Evolutionary conservation across 2,888 invertebrate species (phyloP).

Genomic region (Saturnia pavonia): DNA sequence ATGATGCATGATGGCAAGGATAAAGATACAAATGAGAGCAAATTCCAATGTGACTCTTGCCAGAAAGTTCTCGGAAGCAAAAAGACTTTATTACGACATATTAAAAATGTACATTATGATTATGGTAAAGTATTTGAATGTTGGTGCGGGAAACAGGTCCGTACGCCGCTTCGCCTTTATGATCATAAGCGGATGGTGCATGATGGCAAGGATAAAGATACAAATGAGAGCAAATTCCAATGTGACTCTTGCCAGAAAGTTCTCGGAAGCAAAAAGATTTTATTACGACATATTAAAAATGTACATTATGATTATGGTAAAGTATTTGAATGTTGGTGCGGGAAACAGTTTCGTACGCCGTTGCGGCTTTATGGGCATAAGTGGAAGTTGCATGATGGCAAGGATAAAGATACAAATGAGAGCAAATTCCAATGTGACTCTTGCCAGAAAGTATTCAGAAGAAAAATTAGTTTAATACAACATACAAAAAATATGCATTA

Average conservation of each 20-base stretch:
- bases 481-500: not conserved
- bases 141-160: not conserved
- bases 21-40: too few relatives aligned
- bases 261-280: not conserved
- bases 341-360: not conserved
- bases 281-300: not conserved
- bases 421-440: not conserved
- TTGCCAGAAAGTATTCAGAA: not conserved
- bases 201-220: too few relatives aligned
- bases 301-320: not conserved
- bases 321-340: not conserved
- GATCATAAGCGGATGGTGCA: not conserved
- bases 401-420: too few relatives aligned
- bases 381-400: not conserved
- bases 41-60: not conserved
- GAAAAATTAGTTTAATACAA: not conserved
- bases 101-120: not conserved
- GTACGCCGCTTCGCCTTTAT: too few relatives aligned
- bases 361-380: not conserved
- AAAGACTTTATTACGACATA: not conserved
- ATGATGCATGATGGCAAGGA: too few relatives aligned
- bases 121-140: not conserved
- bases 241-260: not conserved
- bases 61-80: not conserved
- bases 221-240: too few relatives aligned